A percentile compares a stretch with the other conserved stretches of the same genome.
Conservation (phyloP, 2,888 invertebrate species). For the Nematopogon swammerdamellus region DNA sequence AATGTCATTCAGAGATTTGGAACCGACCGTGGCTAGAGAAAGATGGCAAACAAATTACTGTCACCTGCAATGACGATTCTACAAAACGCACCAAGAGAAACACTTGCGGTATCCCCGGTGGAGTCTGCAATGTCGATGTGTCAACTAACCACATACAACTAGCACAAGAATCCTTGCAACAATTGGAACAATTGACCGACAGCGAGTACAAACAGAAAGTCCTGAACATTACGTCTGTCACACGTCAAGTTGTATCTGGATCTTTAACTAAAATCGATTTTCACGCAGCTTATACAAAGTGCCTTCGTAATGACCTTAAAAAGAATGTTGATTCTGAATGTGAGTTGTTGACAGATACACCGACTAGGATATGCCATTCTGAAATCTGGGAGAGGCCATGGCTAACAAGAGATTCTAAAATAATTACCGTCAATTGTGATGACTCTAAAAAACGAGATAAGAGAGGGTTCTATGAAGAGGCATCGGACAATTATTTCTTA, state of each 20-base stretch:
- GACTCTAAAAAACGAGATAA: conserved; percentile 1
- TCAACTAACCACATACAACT: not conserved
- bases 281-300: conserved; percentile 24
- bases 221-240: conserved; percentile 25
- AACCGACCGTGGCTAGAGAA: conserved; percentile 4
- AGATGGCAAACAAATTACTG: conserved; percentile 1
- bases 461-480: not conserved
- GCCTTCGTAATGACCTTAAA: conserved; percentile 19
- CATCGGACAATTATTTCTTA: not conserved
- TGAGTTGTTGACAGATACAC: not conserved
- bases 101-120: not conserved
- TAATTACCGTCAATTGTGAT: conserved; percentile 33
- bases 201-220: conserved; percentile 13
- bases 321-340: conserved; percentile 21
- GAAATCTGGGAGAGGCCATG: conserved; percentile 57
- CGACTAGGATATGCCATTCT: conserved; percentile 29
- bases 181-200: conserved; percentile 12
- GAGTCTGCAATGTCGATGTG: not conserved
- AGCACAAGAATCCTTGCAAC: conserved; percentile 6
- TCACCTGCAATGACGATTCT: conserved; percentile 10
- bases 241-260: conserved; percentile 44
- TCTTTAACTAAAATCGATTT: conserved; percentile 41
- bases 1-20: conserved; percentile 1
- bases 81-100: not conserved
- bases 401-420: conserved; percentile 34